Base-by-base conservation (phyloP, 2,797 vertebrate species). In the Brotula barbata region DNA sequence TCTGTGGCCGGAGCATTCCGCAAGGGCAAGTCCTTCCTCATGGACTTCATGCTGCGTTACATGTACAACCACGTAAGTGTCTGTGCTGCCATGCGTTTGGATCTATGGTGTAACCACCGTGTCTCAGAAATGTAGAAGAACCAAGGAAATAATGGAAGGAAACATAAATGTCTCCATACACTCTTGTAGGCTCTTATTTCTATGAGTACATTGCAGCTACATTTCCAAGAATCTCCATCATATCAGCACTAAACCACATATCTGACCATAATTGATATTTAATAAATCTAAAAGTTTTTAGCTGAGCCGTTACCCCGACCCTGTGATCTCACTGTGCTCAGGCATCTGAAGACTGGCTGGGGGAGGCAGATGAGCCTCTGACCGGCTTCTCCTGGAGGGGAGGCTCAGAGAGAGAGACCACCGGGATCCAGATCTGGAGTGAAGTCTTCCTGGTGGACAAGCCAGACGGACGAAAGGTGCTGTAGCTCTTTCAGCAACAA, bases 41-140 rank as follows among this genome's bases (percentile, higher is more conserved):
- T 99, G 97, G 97, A 99, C 89, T 99, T 99, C 85, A 98, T 99
- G 96, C 89, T 99, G 85, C 93, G 97, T 0, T 99, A 96, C 83
- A 98, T 99, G 97, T 98, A 98, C 90, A 95, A 92, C 20, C 94
- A 95, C 69, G 96, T 98, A 78, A 58, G 89, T 73, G 7, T 14
- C 9, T 49, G 40, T 21, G 13, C 5, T 12, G 23, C 25, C 16
- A 23, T 20, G 33, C 7, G 7, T n/a, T 16, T 49, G 5, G 12
- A 20, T 6, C 3, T 33, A n/a, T 54, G 11, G 15, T 16, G 11
- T 20, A 9, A 21, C n/a, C 20, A 12, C 21, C 17, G 7, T 6
- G 11, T 12, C 42, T 13, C 42, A 22, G 9, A 19, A 43, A 19
- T 20, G 21, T 2, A 45, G 11, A 28, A 8, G 25, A 28, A 28